Conservation (phyloP, 1,140 invertebrate genomes). For the Drosophila virilis region DNA sequence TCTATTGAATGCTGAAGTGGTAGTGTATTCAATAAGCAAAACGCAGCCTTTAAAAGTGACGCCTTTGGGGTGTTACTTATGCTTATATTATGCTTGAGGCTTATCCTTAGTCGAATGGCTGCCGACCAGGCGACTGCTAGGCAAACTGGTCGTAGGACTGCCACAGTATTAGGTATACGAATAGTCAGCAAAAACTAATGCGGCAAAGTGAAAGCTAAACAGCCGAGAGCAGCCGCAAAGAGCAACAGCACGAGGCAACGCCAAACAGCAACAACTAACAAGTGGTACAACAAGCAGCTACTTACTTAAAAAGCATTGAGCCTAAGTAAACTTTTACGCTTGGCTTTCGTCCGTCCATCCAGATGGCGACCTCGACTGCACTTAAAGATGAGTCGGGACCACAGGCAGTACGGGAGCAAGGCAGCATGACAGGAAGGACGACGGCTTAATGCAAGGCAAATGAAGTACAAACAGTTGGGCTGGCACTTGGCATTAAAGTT, state of each 20-base stretch:
- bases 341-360: slow-evolving; percentile 29
- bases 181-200: slow-evolving; percentile 59
- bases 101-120: slow-evolving; percentile 38
- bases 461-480: slow-evolving; percentile 71
- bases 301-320: slow-evolving; percentile 82
- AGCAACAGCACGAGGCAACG: slow-evolving; percentile 7
- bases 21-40: slow-evolving; percentile 20
- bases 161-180: slow-evolving; percentile 64
- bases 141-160: slow-evolving; percentile 53
- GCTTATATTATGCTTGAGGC: slow-evolving; percentile 45
- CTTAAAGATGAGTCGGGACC: slow-evolving; percentile 62
- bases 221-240: slow-evolving; percentile 51
- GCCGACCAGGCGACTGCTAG: slow-evolving; percentile 46
- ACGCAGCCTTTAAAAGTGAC: slow-evolving; percentile 22
- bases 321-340: slow-evolving; percentile 81
- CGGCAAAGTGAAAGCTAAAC: slow-evolving; percentile 74
- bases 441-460: slow-evolving; percentile 75
- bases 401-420: neutral
- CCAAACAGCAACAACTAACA: slow-evolving; percentile 41
- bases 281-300: slow-evolving; percentile 58
- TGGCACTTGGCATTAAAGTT: slow-evolving; percentile 58
- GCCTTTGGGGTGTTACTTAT: slow-evolving; percentile 32
- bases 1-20: neutral
- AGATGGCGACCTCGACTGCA: slow-evolving; percentile 59
- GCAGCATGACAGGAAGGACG: slow-evolving; percentile 43